Conservation (phyloP, 1,140 invertebrate species). For the Bombus breviceps region DNA sequence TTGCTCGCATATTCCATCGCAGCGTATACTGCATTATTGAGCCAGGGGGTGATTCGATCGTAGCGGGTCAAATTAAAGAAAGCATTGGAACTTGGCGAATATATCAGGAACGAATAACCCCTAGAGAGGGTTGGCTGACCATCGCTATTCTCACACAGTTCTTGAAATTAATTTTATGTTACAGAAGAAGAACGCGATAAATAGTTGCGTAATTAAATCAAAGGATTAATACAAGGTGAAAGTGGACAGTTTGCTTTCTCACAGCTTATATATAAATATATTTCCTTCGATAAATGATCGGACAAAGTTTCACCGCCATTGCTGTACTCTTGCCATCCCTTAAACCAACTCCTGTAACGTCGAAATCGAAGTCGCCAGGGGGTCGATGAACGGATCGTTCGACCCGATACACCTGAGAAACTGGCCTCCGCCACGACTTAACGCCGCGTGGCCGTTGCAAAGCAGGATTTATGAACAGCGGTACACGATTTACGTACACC, state of each 20-base stretch:
- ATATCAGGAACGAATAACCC: not conserved
- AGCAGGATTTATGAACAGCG: slow-evolving; percentile 46
- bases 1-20: slow-evolving; percentile 7
- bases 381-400: slow-evolving; percentile 1
- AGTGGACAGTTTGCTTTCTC: no score
- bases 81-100: not conserved
- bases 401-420: slow-evolving; percentile 16
- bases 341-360: not conserved
- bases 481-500: slow-evolving; percentile 46
- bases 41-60: not conserved
- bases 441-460: not conserved
- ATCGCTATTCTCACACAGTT: no score
- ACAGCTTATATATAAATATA: no score
- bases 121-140: no score
- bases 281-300: no score
- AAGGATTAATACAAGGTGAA: no score
- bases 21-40: not conserved
- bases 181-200: no score
- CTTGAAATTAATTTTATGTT: no score
- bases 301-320: no score
- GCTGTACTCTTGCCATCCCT: no score
- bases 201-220: no score
- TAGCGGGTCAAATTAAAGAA: not conserved
- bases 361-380: not conserved
- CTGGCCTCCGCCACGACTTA: not conserved